A percentile compares a stretch with the other conserved stretches of the same genome.
Evolutionary conservation across 2,888 invertebrate species (phyloP).

Genomic region (Germaria angustata): DNA sequence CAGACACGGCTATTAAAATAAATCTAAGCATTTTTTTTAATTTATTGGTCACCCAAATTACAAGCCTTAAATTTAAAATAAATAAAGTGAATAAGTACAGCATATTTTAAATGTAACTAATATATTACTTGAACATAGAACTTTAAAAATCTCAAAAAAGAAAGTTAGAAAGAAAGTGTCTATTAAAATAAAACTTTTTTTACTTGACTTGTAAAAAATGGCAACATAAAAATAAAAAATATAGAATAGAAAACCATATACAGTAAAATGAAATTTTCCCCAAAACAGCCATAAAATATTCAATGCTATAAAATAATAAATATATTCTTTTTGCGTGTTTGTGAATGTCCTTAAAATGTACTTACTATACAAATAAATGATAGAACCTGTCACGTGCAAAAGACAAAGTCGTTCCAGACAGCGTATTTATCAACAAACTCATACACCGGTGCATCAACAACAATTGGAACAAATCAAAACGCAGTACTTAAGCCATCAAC

Average conservation of each 20-base stretch:
- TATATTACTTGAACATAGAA: neutral
- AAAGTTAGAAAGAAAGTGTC: neutral
- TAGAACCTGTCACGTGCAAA: slow-evolving; percentile 57
- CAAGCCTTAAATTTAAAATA: neutral
- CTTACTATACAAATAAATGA: slow-evolving; percentile 35
- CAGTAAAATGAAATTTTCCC: slow-evolving; percentile 50
- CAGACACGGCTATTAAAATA: too few relatives aligned
- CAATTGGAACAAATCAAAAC: slow-evolving; percentile 76
- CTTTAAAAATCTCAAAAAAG: neutral
- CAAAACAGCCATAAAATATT: slow-evolving; percentile 55
- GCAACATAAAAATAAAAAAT: slow-evolving; percentile 41
- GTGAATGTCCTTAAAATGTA: slow-evolving; percentile 64
- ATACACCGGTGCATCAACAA: slow-evolving; percentile 73
- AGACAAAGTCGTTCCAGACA: slow-evolving; percentile 77
- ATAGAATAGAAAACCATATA: neutral
- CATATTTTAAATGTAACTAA: neutral
- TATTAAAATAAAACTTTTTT: neutral
- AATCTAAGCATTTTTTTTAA: neutral
- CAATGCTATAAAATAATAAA: slow-evolving; percentile 40
- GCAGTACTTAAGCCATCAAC: slow-evolving; percentile 75
- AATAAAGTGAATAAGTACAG: neutral
- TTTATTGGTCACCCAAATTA: neutral
- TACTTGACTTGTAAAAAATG: neutral
- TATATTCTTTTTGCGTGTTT: slow-evolving; percentile 63
- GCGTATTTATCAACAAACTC: slow-evolving; percentile 71